Evolutionary conservation across 2,888 invertebrate species (phyloP).

Genomic region (Callyntrura guangdongensis): DNA sequence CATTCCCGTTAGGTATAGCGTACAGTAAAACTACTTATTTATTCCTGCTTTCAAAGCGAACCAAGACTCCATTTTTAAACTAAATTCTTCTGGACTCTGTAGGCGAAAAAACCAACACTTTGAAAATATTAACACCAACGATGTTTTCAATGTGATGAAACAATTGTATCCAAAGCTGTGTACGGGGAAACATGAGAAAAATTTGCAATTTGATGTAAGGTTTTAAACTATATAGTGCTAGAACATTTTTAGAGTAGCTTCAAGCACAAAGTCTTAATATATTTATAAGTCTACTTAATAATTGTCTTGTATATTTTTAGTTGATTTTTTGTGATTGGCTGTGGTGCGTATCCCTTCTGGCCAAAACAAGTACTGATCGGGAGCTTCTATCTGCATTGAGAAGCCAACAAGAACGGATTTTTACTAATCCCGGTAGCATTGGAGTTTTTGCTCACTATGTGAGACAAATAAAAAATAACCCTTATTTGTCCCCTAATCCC

Average conservation of each 20-base stretch:
- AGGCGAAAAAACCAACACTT: slow-evolving; percentile 65
- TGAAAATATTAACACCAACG: slow-evolving; percentile 65
- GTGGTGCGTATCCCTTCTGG: slow-evolving; percentile 75
- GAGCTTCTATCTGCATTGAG: slow-evolving; percentile 63
- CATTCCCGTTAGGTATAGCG: slow-evolving; percentile 36
- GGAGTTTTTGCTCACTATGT: slow-evolving; percentile 68
- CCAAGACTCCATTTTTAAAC: too few species aligned
- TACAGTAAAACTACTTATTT: too few species aligned
- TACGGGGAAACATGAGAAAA: slow-evolving; percentile 61
- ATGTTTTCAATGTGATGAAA: slow-evolving; percentile 74
- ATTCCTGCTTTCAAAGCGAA: too few species aligned
- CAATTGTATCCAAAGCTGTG: slow-evolving; percentile 77
- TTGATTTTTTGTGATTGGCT: slow-evolving; percentile 83
- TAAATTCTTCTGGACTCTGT: too few species aligned
- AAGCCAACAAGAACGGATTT: not conserved
- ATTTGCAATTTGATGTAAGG: slow-evolving; percentile 79
- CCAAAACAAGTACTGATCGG: slow-evolving; percentile 72
- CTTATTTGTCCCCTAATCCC: slow-evolving; percentile 33
- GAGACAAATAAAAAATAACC: slow-evolving; percentile 65
- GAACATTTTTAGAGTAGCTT: not conserved
- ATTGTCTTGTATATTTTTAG: slow-evolving; percentile 50
- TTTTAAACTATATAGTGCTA: not conserved
- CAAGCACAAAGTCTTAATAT: too few species aligned
- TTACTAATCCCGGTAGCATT: slow-evolving; percentile 60
- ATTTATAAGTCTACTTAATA: not conserved